phyloP scores from a whole-genome alignment of 1,140 invertebrate genomes.

The Drosophila willistoni region DNA sequence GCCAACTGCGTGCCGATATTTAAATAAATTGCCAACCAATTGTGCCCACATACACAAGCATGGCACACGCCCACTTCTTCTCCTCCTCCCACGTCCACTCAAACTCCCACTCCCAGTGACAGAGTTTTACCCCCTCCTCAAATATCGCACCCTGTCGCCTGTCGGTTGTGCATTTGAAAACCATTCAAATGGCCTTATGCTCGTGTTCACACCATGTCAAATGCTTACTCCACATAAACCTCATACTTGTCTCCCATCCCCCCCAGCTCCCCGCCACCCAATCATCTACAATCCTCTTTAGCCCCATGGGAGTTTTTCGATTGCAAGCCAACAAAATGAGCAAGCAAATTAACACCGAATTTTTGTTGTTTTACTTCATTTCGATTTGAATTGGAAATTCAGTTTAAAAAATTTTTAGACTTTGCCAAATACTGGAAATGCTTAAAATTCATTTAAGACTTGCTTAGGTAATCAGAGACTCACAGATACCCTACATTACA shows the following conservation, averaged over 20 bases:
- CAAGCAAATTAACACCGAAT: conserved; percentile 66
- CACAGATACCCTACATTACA: too few species aligned
- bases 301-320: too few species aligned
- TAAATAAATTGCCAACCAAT: conserved; percentile 81
- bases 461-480: too few species aligned
- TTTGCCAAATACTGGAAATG: too few species aligned
- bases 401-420: too few species aligned
- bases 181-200: conserved; percentile 67
- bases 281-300: too few species aligned
- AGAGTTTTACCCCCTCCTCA: neutral
- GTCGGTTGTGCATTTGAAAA: conserved; percentile 51
- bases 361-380: conserved; percentile 11
- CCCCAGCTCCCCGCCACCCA: neutral
- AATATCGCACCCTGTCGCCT: conserved; percentile 9
- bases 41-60: conserved; percentile 60
- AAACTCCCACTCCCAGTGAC: too few species aligned
- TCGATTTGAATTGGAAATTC: neutral
- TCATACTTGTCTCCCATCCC: conserved; percentile 1
- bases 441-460: too few species aligned
- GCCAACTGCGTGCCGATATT: conserved; percentile 78
- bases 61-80: conserved; percentile 6
- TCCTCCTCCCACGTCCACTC: too few species aligned
- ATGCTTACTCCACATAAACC: conserved; percentile 49
- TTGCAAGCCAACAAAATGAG: conserved; percentile 27
- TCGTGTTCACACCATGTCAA: conserved; percentile 79